phyloP scores from a whole-genome alignment of 64 coral and sea anemone genomes.

The Astreopora myriophthalma region DNA sequence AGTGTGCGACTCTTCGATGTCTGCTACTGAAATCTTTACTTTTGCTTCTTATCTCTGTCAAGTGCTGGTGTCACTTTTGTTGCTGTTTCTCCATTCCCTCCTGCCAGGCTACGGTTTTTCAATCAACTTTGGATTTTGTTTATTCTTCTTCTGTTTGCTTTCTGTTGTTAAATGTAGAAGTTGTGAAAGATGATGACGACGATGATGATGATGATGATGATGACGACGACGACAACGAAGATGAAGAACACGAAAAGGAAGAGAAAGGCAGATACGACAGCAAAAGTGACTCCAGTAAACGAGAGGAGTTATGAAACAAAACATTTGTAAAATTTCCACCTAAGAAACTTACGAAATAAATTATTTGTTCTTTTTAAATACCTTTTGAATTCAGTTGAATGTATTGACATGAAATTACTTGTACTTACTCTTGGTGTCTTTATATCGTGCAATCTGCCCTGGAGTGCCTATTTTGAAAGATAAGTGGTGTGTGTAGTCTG shows the following conservation, averaged over 20 bases:
- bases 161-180: conserved; percentile 38
- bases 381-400: no score
- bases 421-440: no score
- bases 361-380: conserved; percentile 50
- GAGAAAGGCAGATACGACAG: conserved; percentile 1
- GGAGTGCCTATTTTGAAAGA: no score
- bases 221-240: not conserved
- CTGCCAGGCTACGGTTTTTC: not conserved
- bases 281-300: conserved; percentile 41
- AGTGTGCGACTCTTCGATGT: not conserved
- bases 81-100: not conserved
- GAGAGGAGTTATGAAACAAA: conserved; percentile 35
- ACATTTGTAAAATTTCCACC: conserved; percentile 6
- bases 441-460: no score
- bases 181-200: conserved; percentile 18
- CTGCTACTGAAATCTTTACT: not conserved
- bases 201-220: conserved; percentile 15
- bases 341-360: not conserved
- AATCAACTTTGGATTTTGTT: not conserved
- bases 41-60: not conserved
- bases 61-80: conserved; percentile 43
- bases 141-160: not conserved
- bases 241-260: not conserved
- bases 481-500: no score
- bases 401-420: no score